phyloP scores from a whole-genome alignment of 30 jellyfish, hydroid and myxozoan species.

The Euphysa ruthae region DNA sequence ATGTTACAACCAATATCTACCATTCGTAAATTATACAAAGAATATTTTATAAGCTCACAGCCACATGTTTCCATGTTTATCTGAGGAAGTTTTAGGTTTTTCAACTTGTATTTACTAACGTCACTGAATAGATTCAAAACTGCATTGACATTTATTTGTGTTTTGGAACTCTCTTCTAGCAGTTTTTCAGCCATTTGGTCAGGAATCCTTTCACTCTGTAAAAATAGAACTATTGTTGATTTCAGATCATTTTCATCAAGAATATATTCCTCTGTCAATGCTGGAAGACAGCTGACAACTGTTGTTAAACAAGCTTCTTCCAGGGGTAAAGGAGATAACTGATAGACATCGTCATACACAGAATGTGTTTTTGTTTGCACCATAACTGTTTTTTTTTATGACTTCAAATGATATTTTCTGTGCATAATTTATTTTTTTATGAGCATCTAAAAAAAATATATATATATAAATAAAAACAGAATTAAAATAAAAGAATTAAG shows the following conservation, averaged over 20 bases:
- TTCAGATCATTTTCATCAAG: background rate
- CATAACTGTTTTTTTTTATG: background rate
- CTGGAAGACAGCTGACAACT: background rate
- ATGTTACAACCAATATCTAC: conserved; percentile 7
- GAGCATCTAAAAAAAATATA: too few species aligned
- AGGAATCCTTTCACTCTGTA: background rate
- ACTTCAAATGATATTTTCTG: background rate
- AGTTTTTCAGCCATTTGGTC: conserved; percentile 22
- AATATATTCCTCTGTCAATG: background rate
- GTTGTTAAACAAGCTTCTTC: conserved; percentile 18
- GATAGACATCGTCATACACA: conserved; percentile 17
- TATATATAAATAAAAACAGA: too few species aligned
- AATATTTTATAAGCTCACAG: background rate
- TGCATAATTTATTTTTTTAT: too few species aligned
- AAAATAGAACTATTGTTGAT: background rate
- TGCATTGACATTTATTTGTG: background rate
- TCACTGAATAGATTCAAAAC: background rate
- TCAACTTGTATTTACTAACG: conserved; percentile 1
- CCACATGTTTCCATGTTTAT: conserved; percentile 27
- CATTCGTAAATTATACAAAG: background rate
- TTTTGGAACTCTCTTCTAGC: conserved; percentile 5
- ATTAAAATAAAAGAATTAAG: too few species aligned
- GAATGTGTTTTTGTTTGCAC: conserved; percentile 31
- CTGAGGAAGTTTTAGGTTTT: conserved; percentile 29
- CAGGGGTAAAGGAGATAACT: conserved; percentile 14